Evolutionary conservation across 1,140 invertebrate genomes (phyloP), one percentile per base, ranked within the genome.

Genomic region (Propsilocerus akamusi): DNA sequence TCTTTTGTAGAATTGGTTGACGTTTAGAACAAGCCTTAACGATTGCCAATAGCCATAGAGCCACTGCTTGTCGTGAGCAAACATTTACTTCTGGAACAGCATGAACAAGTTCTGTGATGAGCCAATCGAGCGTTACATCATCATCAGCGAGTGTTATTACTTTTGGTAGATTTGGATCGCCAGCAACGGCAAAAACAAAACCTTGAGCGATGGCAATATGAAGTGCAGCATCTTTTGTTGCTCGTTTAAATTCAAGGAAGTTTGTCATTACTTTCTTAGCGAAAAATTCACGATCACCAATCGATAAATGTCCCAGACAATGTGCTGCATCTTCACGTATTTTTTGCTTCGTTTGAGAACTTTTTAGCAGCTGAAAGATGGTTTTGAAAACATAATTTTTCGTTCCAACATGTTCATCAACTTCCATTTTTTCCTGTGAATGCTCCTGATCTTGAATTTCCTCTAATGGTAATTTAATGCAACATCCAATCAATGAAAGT

Each of bases 21-120:
- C 81, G 71, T 34, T 78, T 72, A 8, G 77, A 70, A 61, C 88
- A 91, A 55, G 83, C 76, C 64, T 89, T 89, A 3, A 91, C 64
- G 25, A 94, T 59, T 4, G 85, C 78, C 50, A 93, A 65, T 12
- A 94, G 66, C 88, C 89, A 94, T 51, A 93, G 37, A 25, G 53
- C 46, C 54, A 56, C 59, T 56, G 77, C 84, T 72, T 92, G 87
- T 69, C 86, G 75, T 5, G 84, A 80, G 62, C 89, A 83, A 5
- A 86, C 89, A 73, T 95, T 89, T 0, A 79, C 73, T 57, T 80
- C 76, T 53, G 65, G 64, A 1, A 81, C 75, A 52, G 80, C 72
- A 30, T 73, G 73, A 26, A 93, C 72, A 17, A 94, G 63, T 56
- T 81, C 71, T 28, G 72, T 68, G 4, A 90, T 58, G 41, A 91